Conservation (phyloP, 2,797 vertebrate species). For the Crypturellus tataupa region DNA sequence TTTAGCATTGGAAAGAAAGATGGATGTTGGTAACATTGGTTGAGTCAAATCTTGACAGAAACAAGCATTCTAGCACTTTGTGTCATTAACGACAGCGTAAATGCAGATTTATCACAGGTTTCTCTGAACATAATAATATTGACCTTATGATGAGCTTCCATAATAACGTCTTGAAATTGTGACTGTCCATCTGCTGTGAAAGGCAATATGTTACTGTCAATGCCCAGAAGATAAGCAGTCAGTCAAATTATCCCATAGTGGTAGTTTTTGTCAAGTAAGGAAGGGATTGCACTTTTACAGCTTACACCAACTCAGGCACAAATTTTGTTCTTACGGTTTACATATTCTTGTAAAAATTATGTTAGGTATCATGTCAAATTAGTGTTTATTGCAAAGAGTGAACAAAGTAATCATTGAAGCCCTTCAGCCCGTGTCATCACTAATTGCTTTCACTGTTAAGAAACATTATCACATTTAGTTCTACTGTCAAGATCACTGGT, state of each 20-base stretch:
- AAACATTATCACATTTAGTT: neutral
- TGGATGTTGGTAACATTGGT: neutral
- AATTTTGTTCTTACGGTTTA: neutral
- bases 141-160: neutral
- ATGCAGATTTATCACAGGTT: rapidly evolving
- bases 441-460: neutral
- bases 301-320: neutral
- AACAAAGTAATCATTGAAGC: neutral
- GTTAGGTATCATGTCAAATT: neutral
- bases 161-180: neutral
- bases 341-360: neutral
- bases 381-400: neutral
- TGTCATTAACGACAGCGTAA: neutral
- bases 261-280: neutral
- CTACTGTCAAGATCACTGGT: neutral
- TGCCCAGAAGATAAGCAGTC: neutral
- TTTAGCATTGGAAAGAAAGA: neutral
- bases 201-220: neutral
- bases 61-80: slow-evolving; percentile 4
- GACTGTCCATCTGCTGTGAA: neutral
- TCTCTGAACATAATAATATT: neutral
- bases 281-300: neutral
- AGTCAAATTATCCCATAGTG: neutral
- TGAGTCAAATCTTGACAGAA: neutral
- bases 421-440: neutral